Evolutionary conservation across 1,140 invertebrate genomes (phyloP).

Genomic region (Saccostrea echinata): DNA sequence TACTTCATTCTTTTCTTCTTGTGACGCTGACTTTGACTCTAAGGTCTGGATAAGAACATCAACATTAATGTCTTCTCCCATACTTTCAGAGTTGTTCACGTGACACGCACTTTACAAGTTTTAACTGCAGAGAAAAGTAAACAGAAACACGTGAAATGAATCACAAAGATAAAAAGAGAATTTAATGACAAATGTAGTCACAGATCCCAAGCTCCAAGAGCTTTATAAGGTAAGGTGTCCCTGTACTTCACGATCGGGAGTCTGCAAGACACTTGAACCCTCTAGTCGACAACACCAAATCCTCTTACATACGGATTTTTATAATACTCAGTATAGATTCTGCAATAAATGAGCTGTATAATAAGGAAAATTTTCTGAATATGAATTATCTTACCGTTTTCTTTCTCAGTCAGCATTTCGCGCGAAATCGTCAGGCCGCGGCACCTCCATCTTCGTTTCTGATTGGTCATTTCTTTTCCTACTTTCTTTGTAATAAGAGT

Average conservation of each 20-base stretch:
- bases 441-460: neutral
- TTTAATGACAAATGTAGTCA: too few relatives aligned
- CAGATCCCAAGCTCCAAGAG: too few relatives aligned
- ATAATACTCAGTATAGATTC: neutral
- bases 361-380: neutral
- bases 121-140: too few relatives aligned
- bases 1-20: neutral
- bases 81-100: neutral
- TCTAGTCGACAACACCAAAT: too few relatives aligned
- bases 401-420: conserved; percentile 28
- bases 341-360: neutral
- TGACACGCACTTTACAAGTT: too few relatives aligned
- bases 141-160: too few relatives aligned
- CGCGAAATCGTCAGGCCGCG: conserved; percentile 33
- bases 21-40: neutral
- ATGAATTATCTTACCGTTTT: neutral
- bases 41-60: neutral
- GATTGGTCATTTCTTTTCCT: neutral
- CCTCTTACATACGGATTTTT: too few relatives aligned
- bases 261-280: too few relatives aligned
- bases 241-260: too few relatives aligned
- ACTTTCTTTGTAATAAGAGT: neutral
- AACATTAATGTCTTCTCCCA: neutral
- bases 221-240: too few relatives aligned
- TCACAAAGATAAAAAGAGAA: too few relatives aligned